These are phyloP conservation scores for Oriolus oriolus DNA, from an alignment of 2,113 vertebrate genomes.

Conservation along the genomic window DNA sequence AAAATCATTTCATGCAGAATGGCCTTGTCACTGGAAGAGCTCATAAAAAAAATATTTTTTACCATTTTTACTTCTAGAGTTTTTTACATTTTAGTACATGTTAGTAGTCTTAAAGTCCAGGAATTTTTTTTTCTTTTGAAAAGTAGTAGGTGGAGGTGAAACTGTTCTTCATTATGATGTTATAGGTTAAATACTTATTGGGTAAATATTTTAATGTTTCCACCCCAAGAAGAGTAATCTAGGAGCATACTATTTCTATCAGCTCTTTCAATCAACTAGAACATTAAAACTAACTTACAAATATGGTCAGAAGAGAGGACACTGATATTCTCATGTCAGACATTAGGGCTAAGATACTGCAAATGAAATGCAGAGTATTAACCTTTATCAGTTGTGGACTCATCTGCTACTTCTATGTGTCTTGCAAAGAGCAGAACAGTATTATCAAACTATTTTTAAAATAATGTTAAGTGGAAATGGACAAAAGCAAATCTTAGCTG, in stretches of 20 bases:
- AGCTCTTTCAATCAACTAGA: background rate
- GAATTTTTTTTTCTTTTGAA: background rate
- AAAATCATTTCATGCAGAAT: background rate
- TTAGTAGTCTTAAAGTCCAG: background rate
- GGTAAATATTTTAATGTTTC: background rate
- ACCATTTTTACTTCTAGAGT: background rate
- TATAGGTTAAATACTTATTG: background rate
- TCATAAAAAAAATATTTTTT: fast-evolving
- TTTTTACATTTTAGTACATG: background rate
- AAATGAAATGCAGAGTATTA: background rate
- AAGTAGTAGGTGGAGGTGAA: background rate
- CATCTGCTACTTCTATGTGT: background rate
- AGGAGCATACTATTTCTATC: background rate
- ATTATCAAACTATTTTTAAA: background rate
- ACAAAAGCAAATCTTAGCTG: background rate
- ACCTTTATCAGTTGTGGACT: background rate
- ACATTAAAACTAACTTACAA: background rate
- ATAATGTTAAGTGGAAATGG: fast-evolving
- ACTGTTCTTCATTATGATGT: background rate
- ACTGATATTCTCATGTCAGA: background rate
- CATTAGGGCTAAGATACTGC: background rate
- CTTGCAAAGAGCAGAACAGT: background rate
- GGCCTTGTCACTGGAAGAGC: background rate
- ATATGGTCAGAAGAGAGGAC: background rate
- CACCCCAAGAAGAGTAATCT: background rate